phyloP scores from a whole-genome alignment of 2,113 vertebrate species.

The Lycaon pictus region DNA sequence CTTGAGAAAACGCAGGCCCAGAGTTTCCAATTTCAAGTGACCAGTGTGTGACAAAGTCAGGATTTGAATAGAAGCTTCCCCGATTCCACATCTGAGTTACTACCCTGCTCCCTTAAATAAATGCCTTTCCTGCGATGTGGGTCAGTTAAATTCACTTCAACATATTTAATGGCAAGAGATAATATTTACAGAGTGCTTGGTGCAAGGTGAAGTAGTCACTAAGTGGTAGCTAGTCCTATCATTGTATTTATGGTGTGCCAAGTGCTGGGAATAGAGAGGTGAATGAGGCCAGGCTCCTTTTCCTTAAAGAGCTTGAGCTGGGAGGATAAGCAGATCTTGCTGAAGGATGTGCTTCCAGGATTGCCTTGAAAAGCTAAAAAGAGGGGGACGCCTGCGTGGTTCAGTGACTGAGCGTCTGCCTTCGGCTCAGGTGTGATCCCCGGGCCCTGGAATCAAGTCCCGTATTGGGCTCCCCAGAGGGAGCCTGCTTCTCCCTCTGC shows the following conservation, averaged over 20 bases:
- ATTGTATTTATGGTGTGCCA: neutral
- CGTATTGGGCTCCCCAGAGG: no score
- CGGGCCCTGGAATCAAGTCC: no score
- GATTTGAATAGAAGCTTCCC: neutral
- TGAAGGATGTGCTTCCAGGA: neutral
- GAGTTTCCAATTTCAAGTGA: neutral
- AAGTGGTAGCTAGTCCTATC: neutral
- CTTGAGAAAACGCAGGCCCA: neutral
- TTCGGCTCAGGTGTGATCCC: no score
- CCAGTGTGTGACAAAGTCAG: neutral
- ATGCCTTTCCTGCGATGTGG: neutral
- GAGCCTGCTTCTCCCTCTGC: no score
- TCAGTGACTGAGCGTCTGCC: no score
- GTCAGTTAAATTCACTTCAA: neutral
- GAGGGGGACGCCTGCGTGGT: no score
- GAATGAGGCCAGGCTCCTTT: neutral
- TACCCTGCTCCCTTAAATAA: neutral
- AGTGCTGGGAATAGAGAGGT: neutral
- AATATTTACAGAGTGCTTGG: neutral
- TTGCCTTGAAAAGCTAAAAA: constrained; percentile 7
- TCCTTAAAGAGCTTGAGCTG: neutral
- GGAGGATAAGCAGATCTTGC: neutral
- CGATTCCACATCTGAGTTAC: neutral
- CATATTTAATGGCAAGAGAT: neutral
- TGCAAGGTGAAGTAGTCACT: neutral